Base-by-base conservation (phyloP, 2,888 invertebrate genomes). In the Acronicta alni region DNA sequence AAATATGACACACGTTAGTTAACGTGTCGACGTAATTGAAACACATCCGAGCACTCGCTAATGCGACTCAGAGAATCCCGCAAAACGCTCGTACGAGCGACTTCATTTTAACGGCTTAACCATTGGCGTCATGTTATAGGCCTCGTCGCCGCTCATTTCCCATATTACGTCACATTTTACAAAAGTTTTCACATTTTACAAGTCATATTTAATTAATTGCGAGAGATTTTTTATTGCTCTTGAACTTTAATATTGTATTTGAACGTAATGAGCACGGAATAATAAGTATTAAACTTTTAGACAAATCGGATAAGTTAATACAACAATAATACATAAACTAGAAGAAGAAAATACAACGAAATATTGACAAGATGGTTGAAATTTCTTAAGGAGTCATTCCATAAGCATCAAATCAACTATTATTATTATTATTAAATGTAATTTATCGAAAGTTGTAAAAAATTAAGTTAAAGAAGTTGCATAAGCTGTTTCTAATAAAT, bases 81-180 rank as follows among this genome's bases (percentile, higher is more conserved):
- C 54, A 69, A 61, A 73, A 58, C 69, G 64, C 73, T 67, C 61
- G 54, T 72, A 52, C 57, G 54, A 68, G 53, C 67, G 58, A 75
- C 73, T 75, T 75, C 72, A 72, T 72, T 63, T 73, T 65, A 65
- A 26, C 77, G 65, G 65, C 74, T 73, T 76, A 73, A 46, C 65
- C 60, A 61, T 48, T 32, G 56, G 55, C 53, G 61, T 16, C 53
- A 56, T 59, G n/a, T n/a, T n/a, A 39, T 59, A 72, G 68, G 54
- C 73, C 51, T 37, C 55, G 42, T 38, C 18, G 16, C 5, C 43
- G 20, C 16, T 37, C 46, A 32, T 32, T 48, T 45, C 30, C 52
- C 46, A 60, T 60, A 57, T 72, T 59, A 60, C 63, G 55, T 55
- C 43, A 63, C 59, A 73, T 60, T 60, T 67, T 44, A 59, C 73